Evolutionary conservation across 2,113 vertebrate genomes (phyloP).

Genomic region (Antechinus stuartii): DNA sequence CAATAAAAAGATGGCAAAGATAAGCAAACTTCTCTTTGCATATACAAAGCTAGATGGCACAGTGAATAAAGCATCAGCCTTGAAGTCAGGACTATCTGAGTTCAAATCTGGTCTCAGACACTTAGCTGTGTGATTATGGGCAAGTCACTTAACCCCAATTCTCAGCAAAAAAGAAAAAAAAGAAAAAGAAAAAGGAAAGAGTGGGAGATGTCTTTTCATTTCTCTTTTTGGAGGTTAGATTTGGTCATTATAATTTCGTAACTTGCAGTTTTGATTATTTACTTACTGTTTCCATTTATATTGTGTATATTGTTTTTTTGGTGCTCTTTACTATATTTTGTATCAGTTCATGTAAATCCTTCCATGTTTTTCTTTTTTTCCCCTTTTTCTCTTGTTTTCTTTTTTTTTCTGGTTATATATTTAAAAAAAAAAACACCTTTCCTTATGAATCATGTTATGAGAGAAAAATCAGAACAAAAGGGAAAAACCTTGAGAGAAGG

Average conservation of each 20-base stretch:
- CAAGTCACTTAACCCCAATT: neutral
- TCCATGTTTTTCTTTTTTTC: neutral
- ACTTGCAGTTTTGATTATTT: neutral
- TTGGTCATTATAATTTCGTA: neutral
- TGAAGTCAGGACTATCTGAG: neutral
- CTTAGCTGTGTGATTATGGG: neutral
- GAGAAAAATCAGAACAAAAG: no score
- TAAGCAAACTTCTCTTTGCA: neutral
- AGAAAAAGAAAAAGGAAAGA: neutral
- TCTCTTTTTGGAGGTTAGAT: neutral
- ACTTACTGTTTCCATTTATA: neutral
- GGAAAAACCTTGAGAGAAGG: no score
- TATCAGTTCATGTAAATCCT: neutral
- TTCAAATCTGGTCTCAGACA: neutral
- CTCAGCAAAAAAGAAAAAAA: no score
- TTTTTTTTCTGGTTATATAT: no score
- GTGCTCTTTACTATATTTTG: neutral
- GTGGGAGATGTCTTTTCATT: neutral
- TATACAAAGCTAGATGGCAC: neutral
- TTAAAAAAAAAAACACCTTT: no score
- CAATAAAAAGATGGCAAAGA: neutral
- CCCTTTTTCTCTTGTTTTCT: no score
- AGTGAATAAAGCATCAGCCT: neutral
- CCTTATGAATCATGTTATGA: no score
- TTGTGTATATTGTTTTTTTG: neutral